These are phyloP conservation scores for Chymomyza procnemis DNA, from an alignment of 2,888 invertebrate species.

Conservation along the genomic window DNA sequence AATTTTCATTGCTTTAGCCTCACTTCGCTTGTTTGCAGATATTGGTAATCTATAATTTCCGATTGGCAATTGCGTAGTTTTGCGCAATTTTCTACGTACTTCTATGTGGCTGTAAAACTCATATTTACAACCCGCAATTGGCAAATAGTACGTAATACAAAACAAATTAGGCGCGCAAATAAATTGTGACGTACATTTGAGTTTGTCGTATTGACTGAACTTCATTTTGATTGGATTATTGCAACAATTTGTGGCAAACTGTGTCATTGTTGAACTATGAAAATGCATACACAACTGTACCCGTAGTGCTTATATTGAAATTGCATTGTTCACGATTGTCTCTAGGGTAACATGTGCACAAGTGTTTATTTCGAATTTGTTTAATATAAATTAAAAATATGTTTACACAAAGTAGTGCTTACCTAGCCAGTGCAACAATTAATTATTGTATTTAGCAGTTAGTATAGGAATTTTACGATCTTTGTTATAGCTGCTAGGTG, in stretches of 20 bases:
- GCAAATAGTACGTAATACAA: not conserved
- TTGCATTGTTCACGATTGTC: not conserved
- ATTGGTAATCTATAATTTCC: not conserved
- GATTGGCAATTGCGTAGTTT: not conserved
- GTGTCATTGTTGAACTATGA: not conserved
- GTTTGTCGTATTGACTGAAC: conserved; percentile 34
- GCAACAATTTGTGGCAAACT: conserved; percentile 15
- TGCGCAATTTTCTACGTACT: not conserved
- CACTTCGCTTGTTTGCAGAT: too few relatives aligned
- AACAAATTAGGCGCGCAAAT: not conserved
- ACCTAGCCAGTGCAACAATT: not conserved
- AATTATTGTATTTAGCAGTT: too few relatives aligned
- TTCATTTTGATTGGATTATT: conserved; percentile 51
- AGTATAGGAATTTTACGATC: too few relatives aligned
- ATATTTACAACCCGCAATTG: not conserved
- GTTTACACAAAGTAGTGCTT: not conserved
- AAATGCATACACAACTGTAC: not conserved
- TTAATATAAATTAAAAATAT: not conserved
- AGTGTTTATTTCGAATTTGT: not conserved
- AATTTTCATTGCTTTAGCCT: too few relatives aligned
- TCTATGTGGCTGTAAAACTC: not conserved
- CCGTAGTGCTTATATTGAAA: not conserved
- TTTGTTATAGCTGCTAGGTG: too few relatives aligned
- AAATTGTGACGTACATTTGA: conserved; percentile 35
- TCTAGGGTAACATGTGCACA: not conserved